Evolutionary conservation across 2,888 invertebrate genomes (phyloP), one percentile per base, ranked within the genome.

Genomic region (Syritta pipiens): DNA sequence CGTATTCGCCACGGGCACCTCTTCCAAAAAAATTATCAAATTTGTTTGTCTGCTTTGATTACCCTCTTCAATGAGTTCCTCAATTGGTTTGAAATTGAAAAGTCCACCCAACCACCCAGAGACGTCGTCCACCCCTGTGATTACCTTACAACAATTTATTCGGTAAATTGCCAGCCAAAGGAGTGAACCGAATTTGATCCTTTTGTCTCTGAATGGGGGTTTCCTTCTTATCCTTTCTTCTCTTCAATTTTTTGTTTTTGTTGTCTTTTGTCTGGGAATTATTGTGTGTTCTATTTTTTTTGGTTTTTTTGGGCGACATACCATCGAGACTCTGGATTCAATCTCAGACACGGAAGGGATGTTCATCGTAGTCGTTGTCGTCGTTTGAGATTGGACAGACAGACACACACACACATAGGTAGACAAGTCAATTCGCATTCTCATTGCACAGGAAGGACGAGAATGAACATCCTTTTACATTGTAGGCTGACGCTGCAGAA

Each of bases 401-500:
- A 71, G 37, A 37, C 37, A 37, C 48, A 72, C 57, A 6, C 53
- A 37, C 48, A 72, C 57, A 6, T 48, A 22, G 65, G 48, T 48
- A 77, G 77, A 77, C 77, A 60, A n/a, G 59, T 77, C 77, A 77
- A 77, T 77, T 77, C 72, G 49, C 65, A 77, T 65, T 77, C 77
- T 72, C 60, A 77, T 67, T 72, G 72, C 65, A 67, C 22, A 14
- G 4, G 20, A 22, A 51, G 5, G 4, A n/a, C 26, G 14, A 10
- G 51, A n/a, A 14, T 12, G n/a, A 48, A 30, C 6, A 59, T 20
- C 28, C 55, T 22, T 48, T 60, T 60, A 72, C 72, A 72, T 30
- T 60, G 62, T 76, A 76, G 75, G 75, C 75, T 76, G 75, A 65
- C 72, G 32, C 30, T 77, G 77, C 72, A 77, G 42, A 65, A 65